phyloP scores from a whole-genome alignment of 2,113 vertebrate species.

The Recurvirostra avosetta region DNA sequence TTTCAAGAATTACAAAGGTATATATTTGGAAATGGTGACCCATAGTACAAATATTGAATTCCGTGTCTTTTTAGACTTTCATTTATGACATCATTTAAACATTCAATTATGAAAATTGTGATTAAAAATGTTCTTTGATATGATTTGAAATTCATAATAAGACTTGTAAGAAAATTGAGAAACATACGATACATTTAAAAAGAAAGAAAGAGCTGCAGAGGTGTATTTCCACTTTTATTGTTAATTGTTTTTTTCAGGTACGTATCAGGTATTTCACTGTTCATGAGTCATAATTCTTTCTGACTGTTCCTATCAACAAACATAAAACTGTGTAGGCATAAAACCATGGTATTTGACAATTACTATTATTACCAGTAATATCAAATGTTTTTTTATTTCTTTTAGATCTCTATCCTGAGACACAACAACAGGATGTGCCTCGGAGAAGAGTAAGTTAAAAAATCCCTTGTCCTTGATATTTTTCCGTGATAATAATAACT shows the following conservation, averaged over 20 bases:
- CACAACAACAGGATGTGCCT: constrained; percentile 86
- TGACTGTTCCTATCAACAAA: neutral
- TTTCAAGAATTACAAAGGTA: neutral
- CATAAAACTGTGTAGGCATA: neutral
- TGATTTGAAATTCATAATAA: neutral
- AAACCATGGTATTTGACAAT: neutral
- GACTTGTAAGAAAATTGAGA: neutral
- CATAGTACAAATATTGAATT: neutral
- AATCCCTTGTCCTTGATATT: neutral
- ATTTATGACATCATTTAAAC: neutral
- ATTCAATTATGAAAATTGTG: neutral
- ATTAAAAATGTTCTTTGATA: neutral
- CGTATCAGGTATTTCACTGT: neutral
- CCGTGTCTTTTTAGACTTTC: neutral
- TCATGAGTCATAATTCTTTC: neutral
- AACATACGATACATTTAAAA: neutral
- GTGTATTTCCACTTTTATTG: neutral
- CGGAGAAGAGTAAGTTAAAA: constrained; percentile 81
- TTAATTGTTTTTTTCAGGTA: neutral
- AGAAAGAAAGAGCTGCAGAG: neutral
- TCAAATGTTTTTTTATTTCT: neutral
- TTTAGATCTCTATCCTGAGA: constrained; percentile 93
- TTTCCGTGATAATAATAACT: neutral
- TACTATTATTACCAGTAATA: neutral
- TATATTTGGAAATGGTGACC: neutral